A percentile compares a stretch with the other conserved stretches of the same genome.
Evolutionary conservation across 2,888 invertebrate species (phyloP).

Genomic region (Stomorhina lunata): DNA sequence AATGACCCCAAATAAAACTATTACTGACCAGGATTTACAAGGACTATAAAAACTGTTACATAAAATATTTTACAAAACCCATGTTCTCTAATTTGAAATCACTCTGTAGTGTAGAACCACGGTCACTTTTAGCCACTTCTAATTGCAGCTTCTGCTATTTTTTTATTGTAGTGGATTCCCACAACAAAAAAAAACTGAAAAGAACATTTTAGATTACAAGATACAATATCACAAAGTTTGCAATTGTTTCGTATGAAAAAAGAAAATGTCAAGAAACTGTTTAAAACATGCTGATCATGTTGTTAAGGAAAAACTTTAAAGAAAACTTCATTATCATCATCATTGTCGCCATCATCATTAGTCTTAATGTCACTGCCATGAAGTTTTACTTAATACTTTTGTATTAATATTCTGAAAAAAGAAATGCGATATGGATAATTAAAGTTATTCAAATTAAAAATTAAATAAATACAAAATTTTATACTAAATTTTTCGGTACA

Average conservation of each 20-base stretch:
- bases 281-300: conserved; percentile 47
- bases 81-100: too few species aligned
- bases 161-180: too few species aligned
- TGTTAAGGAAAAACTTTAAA: neutral
- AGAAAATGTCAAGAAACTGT: conserved; percentile 51
- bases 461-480: neutral
- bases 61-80: too few species aligned
- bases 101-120: too few species aligned
- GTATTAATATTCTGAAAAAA: neutral
- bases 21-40: too few species aligned
- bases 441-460: conserved; percentile 19
- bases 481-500: too few species aligned
- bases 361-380: conserved; percentile 53
- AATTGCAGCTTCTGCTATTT: neutral
- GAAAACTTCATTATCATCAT: neutral
- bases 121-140: neutral
- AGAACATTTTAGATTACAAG: conserved; percentile 8
- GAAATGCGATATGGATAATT: neutral
- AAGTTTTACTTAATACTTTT: conserved; percentile 7
- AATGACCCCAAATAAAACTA: too few species aligned
- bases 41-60: too few species aligned
- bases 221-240: conserved; percentile 20
- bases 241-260: conserved; percentile 40
- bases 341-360: conserved; percentile 43
- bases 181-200: neutral